Base-by-base conservation (phyloP, 1,140 invertebrate species). In the Macrobrachium nipponense region DNA sequence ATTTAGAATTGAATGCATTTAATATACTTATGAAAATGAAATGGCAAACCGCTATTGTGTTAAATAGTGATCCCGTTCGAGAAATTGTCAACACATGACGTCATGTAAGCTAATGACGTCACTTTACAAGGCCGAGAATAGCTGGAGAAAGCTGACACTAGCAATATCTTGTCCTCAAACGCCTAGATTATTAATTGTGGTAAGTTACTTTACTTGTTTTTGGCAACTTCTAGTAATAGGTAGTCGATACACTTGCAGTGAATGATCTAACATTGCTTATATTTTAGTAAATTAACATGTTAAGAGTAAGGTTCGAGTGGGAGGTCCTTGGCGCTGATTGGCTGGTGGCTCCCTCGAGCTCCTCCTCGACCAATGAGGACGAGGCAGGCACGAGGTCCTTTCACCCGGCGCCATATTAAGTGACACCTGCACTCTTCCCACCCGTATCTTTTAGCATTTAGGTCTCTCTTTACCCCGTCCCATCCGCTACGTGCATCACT, bases 341-440 rank as follows among this genome's bases (percentile, higher is more conserved):
- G 84, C 77, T 86, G 84, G 84, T 77, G 77, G 77, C 60, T 27
- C 58, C 85, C 85, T 87, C 85, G 85, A 87, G 85, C 85, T 87
- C 79, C 79, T 87, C 79, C 85, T 87, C 85, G 85, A 87, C 85
- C 85, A 87, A 87, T 87, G 85, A 87, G 85, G 85, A 76, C 80
- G 85, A 87, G 85, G 85, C 85, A 44, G 36, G 44, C 12, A 59
- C n/a, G 23, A 76, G 72, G 76, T 68, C 85, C 85, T 87, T 87
- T 87, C 85, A 87, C 85, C 80, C 70, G 77, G 72, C 85, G 85
- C 85, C 85, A 87, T 87, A 87, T 87, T 87, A 82, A 87, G 85
- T 76, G 85, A 87, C 79, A 82, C 85, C 85, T 81, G 80, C 85
- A 18, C 10, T 79, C 85, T 76, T 27, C 79, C 44, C 2, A 59